phyloP scores from a whole-genome alignment of 92 coral and sea anemone genomes.

The Zoanthus sociatus region DNA sequence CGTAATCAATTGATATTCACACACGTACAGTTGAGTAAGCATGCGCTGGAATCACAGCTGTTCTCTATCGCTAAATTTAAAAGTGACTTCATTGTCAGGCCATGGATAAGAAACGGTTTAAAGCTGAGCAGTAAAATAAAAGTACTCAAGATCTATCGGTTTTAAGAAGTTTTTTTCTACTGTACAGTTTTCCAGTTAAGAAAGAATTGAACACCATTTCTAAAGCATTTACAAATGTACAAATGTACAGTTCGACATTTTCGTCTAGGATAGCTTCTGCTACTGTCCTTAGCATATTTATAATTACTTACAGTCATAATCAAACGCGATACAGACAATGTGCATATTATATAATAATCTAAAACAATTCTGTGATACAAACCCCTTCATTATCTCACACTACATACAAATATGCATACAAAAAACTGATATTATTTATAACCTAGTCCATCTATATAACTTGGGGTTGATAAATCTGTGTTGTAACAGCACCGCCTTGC shows the following conservation, averaged over 20 bases:
- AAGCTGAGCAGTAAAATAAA: neutral
- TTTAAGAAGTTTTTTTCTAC: neutral
- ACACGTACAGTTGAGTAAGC: too few species aligned
- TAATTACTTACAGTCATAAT: constrained; percentile 47
- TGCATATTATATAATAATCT: constrained; percentile 6
- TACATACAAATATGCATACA: constrained; percentile 45
- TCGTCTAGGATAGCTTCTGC: constrained; percentile 9
- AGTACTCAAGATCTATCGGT: constrained; percentile 17
- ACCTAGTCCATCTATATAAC: constrained; percentile 24
- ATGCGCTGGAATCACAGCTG: too few species aligned
- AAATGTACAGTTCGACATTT: constrained; percentile 62
- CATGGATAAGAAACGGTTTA: neutral
- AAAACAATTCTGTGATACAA: constrained; percentile 31
- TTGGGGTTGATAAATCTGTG: constrained; percentile 1
- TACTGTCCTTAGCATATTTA: constrained; percentile 14
- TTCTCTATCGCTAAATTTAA: neutral
- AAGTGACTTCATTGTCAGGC: neutral
- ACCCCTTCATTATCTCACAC: constrained; percentile 31
- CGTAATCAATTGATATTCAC: too few species aligned
- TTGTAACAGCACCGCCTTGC: constrained; percentile 10
- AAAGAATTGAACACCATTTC: constrained; percentile 41
- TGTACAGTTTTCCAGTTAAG: constrained; percentile 46
- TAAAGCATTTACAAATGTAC: constrained; percentile 72
- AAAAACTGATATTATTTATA: constrained; percentile 49
- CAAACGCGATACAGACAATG: constrained; percentile 28